Base-by-base conservation (phyloP, 2,113 vertebrate species). In the Muntiacus reevesi region DNA sequence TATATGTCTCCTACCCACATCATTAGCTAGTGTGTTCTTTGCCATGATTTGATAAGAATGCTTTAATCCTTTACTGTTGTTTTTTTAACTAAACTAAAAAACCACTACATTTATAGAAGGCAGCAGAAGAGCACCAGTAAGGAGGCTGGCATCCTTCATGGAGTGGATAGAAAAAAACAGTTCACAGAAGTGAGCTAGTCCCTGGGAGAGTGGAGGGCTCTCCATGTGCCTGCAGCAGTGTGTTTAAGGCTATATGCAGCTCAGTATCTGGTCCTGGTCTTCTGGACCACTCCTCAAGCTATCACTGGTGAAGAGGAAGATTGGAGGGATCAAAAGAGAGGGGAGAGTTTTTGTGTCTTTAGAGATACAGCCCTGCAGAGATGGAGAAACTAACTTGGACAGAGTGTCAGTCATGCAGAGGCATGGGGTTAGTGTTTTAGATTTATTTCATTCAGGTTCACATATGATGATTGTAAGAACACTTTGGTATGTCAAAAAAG, bases 1-100 rank as follows among this genome's bases (percentile, higher is more conserved):
- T 45, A 62, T 89, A 7, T 76, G 7, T 54, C 43, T 82, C 59
- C 19, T 92, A 74, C 40, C 40, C 5, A 5, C 30, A 33, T 30
- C 57, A 17, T 13, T 27, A 52, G 40, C 23, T 76, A 36, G 10
- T 15, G 12, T 60, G 45, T 81, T 79, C 17, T 78, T 82, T 82
- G 27, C 15, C n/a, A 50, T 67, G 8, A 74, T 59, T 90, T 85
- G 55, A 2, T 74, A 67, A 81, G 17, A 67, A 64, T 13, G 43
- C 91, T 55, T 93, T 91, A 93, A 54, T 13, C 30, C 5, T 79
- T 97, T 79, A 94, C 1, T 50, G 3, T 12, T 71, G 27, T 13
- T 10, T 83, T 89, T 78, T 87, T 82, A 50, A 90, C 86, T 90
- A n/a, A 91, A 74, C 7, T 71, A 62, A 90, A 88, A 87, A 54